A percentile compares a stretch with the other conserved stretches of the same genome.
phyloP scores from a whole-genome alignment of 2,113 vertebrate species.

The Mormyrus lacerda region DNA sequence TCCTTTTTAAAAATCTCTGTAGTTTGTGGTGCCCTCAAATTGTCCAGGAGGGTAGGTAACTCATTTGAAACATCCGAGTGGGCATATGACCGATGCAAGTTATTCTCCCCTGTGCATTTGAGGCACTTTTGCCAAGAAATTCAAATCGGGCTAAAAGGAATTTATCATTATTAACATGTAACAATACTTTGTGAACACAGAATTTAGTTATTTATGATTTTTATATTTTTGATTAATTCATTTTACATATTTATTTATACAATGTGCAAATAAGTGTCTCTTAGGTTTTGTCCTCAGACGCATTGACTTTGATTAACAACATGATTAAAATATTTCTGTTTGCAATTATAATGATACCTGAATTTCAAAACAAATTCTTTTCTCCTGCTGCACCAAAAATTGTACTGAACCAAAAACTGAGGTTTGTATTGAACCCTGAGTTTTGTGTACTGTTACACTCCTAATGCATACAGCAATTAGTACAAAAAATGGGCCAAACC shows the following conservation, averaged over 20 bases:
- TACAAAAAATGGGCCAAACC: neutral
- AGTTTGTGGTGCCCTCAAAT: too few relatives aligned
- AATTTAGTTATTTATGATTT: neutral
- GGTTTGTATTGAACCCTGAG: neutral
- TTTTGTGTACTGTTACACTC: neutral
- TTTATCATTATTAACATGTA: neutral
- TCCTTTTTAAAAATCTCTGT: too few relatives aligned
- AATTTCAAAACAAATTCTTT: neutral
- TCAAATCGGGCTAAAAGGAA: neutral
- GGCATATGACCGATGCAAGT: neutral
- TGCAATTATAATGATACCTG: neutral
- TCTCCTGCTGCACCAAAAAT: neutral
- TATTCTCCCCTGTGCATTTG: neutral
- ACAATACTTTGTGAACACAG: neutral
- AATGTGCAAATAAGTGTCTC: neutral
- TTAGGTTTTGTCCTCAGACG: neutral
- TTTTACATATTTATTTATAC: neutral
- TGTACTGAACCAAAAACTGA: neutral
- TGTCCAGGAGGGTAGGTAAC: too few relatives aligned
- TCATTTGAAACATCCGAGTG: too few relatives aligned
- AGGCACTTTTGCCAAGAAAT: neutral
- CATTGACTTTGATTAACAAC: neutral
- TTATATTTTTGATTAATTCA: neutral
- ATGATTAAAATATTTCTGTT: too few relatives aligned
- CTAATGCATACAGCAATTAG: neutral